Base-by-base conservation (phyloP, 1,140 invertebrate genomes). In the Nomia melanderi region DNA sequence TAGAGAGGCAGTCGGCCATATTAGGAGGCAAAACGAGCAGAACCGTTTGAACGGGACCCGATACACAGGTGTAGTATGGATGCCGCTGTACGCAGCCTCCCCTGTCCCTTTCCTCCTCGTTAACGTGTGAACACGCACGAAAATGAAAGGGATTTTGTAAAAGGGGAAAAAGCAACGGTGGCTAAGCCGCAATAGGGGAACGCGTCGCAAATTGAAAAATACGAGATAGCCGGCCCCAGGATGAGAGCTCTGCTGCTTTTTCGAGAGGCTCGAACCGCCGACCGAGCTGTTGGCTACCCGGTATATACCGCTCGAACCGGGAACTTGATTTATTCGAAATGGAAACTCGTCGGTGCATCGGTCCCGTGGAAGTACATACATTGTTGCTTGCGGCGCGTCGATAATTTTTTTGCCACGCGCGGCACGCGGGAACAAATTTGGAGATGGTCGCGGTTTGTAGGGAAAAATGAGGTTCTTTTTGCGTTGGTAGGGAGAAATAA, bases 51-150 rank as follows among this genome's bases (percentile, higher is more conserved):
- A 62, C 33, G 33, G 33, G n/a, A 14, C 12, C 27, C 59, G 59
- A 62, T 62, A 39, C 59, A 11, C 31, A 17, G 12, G 14, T 39
- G 36, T 7, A 39, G 36, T 39, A 39, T 8, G 12, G 8, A 39
- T 9, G 1, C 8, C 36, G 36, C 8, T 39, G 12, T 12, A 39
- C 36, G 6, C 36, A n/a, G 27, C 27, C 1, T 6, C 1, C 0
- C 54, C 33, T 62, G 59, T 62, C 59, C n/a, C 33, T n/a, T 62
- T 41, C 33, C 36, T 62, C 59, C 33, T 62, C 59, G 59, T 62
- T 62, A 62, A 62, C 59, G 59, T n/a, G 59, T 36, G 33, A 62
- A 39, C 59, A 39, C 59, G 33, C 59, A 41, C 31, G 33, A 62
- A 36, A 62, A 62, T 39, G 59, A 62, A 39, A 62, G 33, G 59